A percentile compares a stretch with the other conserved stretches of the same genome.
Conservation (phyloP, 2,797 vertebrate genomes). For the Anguilla marmorata region DNA sequence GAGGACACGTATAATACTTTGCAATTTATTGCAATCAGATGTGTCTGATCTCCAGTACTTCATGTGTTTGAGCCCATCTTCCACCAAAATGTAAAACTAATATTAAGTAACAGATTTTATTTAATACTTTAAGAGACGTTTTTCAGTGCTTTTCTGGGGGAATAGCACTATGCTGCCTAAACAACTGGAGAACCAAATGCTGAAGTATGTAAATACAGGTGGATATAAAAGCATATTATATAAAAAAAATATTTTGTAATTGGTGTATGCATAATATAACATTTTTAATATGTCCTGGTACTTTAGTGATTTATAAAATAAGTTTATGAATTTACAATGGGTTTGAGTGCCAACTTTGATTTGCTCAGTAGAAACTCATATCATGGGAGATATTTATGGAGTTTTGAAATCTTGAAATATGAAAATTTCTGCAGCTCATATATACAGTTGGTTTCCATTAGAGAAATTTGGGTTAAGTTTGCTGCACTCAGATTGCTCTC, state of each 20-base stretch:
- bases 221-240: neutral
- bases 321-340: too few relatives aligned
- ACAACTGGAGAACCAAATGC: neutral
- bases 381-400: too few relatives aligned
- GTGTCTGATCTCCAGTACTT: conserved; percentile 35
- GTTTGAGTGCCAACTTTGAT: too few relatives aligned
- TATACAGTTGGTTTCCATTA: neutral
- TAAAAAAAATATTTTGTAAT: too few relatives aligned
- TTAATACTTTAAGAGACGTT: conserved; percentile 30
- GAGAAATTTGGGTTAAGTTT: neutral
- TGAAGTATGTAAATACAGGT: neutral
- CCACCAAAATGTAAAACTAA: conserved; percentile 33
- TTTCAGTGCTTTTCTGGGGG: conserved; percentile 25
- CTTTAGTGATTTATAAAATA: too few relatives aligned
- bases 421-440: too few relatives aligned
- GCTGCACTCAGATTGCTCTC: too few relatives aligned
- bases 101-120: conserved; percentile 35
- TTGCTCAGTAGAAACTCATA: too few relatives aligned
- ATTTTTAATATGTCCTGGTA: too few relatives aligned
- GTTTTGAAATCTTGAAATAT: too few relatives aligned
- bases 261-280: too few relatives aligned
- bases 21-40: conserved; percentile 31
- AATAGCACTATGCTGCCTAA: conserved; percentile 11
- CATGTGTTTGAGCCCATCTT: conserved; percentile 31
- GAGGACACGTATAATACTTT: neutral